These are phyloP conservation scores for Strigamia crassipes DNA, from an alignment of 2,888 invertebrate genomes.

Conservation along the genomic window DNA sequence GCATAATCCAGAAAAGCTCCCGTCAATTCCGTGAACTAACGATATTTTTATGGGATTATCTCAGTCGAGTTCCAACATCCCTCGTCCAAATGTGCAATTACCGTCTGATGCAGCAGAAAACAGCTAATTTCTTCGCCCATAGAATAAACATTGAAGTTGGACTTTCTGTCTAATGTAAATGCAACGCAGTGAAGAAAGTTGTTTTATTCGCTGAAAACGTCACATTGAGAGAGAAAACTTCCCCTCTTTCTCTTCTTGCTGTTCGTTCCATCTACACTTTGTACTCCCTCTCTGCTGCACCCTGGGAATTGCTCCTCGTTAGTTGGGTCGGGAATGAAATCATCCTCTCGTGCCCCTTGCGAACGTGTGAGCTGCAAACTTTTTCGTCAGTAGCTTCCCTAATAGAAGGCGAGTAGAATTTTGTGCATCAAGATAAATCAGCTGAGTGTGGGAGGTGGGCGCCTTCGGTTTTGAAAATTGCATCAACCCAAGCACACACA, in stretches of 20 bases:
- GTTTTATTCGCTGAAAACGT: not conserved
- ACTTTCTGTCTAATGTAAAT: not conserved
- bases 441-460: not conserved
- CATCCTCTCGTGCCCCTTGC: slow-evolving; percentile 25
- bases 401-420: slow-evolving; percentile 32
- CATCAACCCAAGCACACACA: slow-evolving; percentile 30
- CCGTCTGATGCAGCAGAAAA: not conserved
- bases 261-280: not conserved
- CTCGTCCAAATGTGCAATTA: too few species aligned
- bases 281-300: not conserved
- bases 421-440: slow-evolving; percentile 34
- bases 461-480: slow-evolving; percentile 31
- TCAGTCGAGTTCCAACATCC: too few species aligned
- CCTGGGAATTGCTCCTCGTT: slow-evolving; percentile 24
- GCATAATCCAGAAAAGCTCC: too few species aligned
- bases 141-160: not conserved
- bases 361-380: slow-evolving; percentile 28
- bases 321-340: slow-evolving; percentile 26
- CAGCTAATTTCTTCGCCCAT: not conserved
- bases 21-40: too few species aligned
- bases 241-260: not conserved
- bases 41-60: too few species aligned
- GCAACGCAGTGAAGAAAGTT: not conserved
- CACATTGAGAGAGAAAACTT: not conserved
- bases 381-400: slow-evolving; percentile 31